Percentiles rank a stretch among this genome's conserved stretches.
Conservation (phyloP, 2,113 vertebrate species). For the Turnix velox region DNA sequence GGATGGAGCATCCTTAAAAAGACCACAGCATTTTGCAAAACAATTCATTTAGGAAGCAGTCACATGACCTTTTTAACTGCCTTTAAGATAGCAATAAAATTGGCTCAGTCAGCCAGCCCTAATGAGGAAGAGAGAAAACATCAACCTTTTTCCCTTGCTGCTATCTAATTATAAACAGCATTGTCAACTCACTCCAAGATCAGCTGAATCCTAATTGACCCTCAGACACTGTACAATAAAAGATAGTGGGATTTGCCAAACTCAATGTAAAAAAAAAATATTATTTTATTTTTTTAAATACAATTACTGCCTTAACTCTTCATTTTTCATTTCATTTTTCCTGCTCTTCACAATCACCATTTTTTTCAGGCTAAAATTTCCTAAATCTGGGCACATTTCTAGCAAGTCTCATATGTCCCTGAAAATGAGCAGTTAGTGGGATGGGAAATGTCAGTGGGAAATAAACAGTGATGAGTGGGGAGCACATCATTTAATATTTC, state of each 20-base stretch:
- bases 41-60: slow-evolving; percentile 48
- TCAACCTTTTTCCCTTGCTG: slow-evolving; percentile 33
- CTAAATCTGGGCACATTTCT: neutral
- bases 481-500: neutral
- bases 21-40: slow-evolving; percentile 29
- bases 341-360: neutral
- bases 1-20: neutral
- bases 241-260: slow-evolving; percentile 34
- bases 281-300: too few species aligned
- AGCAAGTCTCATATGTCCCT: neutral
- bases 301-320: slow-evolving; percentile 26
- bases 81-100: slow-evolving; percentile 66
- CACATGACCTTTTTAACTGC: slow-evolving; percentile 53
- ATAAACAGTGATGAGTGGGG: neutral
- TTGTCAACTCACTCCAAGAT: slow-evolving; percentile 46
- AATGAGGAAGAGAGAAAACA: slow-evolving; percentile 55
- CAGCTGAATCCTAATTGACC: slow-evolving; percentile 42
- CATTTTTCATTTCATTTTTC: slow-evolving; percentile 12
- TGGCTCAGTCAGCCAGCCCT: slow-evolving; percentile 16
- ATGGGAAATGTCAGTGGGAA: neutral
- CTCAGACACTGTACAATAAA: neutral
- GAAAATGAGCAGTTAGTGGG: slow-evolving; percentile 5
- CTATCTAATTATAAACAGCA: slow-evolving; percentile 50
- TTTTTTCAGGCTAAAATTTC: neutral
- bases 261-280: neutral